Base-by-base conservation (phyloP, 2,888 invertebrate species). In the Melanostoma mellinum region DNA sequence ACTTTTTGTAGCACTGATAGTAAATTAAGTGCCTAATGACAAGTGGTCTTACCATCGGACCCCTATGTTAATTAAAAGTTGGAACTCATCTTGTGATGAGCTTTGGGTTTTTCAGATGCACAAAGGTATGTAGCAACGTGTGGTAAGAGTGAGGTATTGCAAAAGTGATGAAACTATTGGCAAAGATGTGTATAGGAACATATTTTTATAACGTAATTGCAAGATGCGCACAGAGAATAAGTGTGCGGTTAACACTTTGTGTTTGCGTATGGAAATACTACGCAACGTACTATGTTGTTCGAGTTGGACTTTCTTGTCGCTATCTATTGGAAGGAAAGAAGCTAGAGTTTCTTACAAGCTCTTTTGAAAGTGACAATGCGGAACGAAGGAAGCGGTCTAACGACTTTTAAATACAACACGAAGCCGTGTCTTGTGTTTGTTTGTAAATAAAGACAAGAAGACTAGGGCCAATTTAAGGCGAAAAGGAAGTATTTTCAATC, bases 61-160 rank as follows among this genome's bases (percentile, higher is more conserved):
- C 35, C 71, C 20, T 20, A 42, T 35, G 42, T 50, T 74, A 73
- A 72, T 73, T 20, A 69, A 60, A 61, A 9, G 36, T n/a, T 8
- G 44, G 69, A 56, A 56, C 60, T n/a, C 55, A 50, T 38, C 44
- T 56, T 56, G 53, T 40, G 32, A 44, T 38, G 61, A 69, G 56
- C 6, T 53, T 20, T 42, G 6, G 30, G n/a, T 65, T 58, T 42
- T 40, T 4, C 44, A 63, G 55, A 55, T 73, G 52, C 68, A 60
- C 6, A 6, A 53, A 52, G 46, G 5, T 38, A 42, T 67, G 4
- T 69, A 38, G 9, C 32, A 36, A 20, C 52, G 52, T 44, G 58
- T 60, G 36, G 8, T n/a, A 44, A 53, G 9, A 42, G 42, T 63
- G 44, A 44, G 32, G 35, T 50, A 5, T 72, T 61, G 71, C 42